Base-by-base conservation (phyloP, 2,888 invertebrate species). In the Ophioninae sp. region DNA sequence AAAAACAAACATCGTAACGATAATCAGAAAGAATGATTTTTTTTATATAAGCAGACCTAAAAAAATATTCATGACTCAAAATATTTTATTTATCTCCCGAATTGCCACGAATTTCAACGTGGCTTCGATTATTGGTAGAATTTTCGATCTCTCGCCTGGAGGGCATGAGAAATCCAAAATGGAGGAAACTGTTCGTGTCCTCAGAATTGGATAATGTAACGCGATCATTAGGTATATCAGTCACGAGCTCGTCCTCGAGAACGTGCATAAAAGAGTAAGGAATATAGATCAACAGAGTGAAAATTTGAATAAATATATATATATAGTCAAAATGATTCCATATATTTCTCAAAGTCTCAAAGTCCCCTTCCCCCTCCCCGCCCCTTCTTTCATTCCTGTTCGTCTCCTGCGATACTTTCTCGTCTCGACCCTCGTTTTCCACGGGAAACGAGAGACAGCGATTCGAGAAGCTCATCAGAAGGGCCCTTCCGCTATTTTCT, bases 381-480 rank as follows among this genome's bases (percentile, higher is more conserved):
- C n/a, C n/a, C n/a, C n/a, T n/a, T n/a, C 44, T 22, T 41, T 41
- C 59, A 37, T 78, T 56, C 78, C 72, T 58, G 68, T 69, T 63
- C 23, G 30, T 64, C 64, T 68, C 69, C 68, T 59, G 73, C 51
- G 20, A 63, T 17, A 10, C 44, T 63, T 81, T 75, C 59, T 64
- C 64, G 44, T 85, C 77, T 69, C 72, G 71, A 71, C 79, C 79
- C 64, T 79, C 81, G 76, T 80, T 83, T 79, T 81, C 79, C 72
- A 84, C 81, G 79, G 81, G 81, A 84, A 84, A 84, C 84, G 84
- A 79, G 81, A 79, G 84, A 81, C 79, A 84, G 84, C 87, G 88
- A 87, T 89, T 88, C 88, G 88, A 87, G 88, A 87, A 88, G 86
- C 88, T 88, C 88, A 87, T 90, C 88, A 88, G 85, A 86, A 86